Percentiles rank a stretch among this genome's conserved stretches.
phyloP scores from a whole-genome alignment of 2,113 vertebrate species.

The Grantiella picta region DNA sequence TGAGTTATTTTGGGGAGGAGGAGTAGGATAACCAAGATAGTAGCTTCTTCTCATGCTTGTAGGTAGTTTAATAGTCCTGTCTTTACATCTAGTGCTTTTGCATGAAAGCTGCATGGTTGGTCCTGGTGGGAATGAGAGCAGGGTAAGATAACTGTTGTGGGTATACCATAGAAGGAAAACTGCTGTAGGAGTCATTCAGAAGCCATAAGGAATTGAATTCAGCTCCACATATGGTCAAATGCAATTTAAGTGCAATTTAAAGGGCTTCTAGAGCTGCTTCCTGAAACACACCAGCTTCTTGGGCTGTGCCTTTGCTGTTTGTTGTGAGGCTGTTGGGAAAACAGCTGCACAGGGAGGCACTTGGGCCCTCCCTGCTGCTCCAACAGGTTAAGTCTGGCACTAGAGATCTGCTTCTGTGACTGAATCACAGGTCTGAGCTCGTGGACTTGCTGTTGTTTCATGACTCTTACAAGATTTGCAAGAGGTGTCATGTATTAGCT shows the following conservation, averaged over 20 bases:
- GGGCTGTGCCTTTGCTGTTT: not conserved
- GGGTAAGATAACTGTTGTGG: not conserved
- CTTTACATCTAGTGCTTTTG: not conserved
- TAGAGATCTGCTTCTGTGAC: not conserved
- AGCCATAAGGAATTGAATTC: not conserved
- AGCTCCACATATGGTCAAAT: not conserved
- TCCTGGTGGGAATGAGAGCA: not conserved
- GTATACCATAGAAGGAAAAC: not conserved
- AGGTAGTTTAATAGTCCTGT: not conserved
- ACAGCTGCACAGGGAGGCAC: not conserved
- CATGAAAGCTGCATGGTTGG: not conserved
- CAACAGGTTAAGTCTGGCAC: not conserved
- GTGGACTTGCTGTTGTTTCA: not conserved
- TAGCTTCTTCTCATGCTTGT: not conserved
- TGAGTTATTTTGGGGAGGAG: not conserved
- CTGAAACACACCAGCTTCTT: not conserved
- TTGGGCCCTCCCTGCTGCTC: not conserved
- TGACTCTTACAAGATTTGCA: not conserved
- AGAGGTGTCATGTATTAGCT: not conserved
- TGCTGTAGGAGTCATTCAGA: not conserved
- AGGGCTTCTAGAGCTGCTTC: not conserved
- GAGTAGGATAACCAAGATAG: not conserved
- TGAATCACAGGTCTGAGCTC: not conserved
- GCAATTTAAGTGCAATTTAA: not conserved
- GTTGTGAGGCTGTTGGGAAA: not conserved